Evolutionary conservation across 1,140 invertebrate species (phyloP), one percentile per base, ranked within the genome.

Genomic region (Drosophila paulistorum): DNA sequence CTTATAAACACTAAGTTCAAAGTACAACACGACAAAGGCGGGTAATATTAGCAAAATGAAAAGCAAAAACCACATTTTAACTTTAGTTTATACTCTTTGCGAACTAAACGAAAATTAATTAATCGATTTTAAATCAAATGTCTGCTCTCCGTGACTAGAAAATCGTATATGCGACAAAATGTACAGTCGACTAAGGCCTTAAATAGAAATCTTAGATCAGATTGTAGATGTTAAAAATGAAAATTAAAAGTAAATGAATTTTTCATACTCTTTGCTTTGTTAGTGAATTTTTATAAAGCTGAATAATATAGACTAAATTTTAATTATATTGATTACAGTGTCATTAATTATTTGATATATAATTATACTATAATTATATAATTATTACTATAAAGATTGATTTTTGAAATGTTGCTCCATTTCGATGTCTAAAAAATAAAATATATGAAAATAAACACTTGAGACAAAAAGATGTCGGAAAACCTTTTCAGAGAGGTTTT

Each of bases 131-230:
- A 35, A 42, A 55, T 51, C 33, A 26, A 23, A 60, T 35, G 73
- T 42, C 54, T 65, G 41, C 23, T 30, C 7, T 55, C 39, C 30
- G 30, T 20, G 72, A 74, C 66, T 67, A 74, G 71, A 57, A 37
- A 60, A 66, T 39, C 39, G 51, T 59, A 26, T 14, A 35, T 9
- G 13, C 41, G 17, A 51, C 45, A 51, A 51, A 51, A 51, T 51
- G 45, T 51, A 51, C 45, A 51, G 45, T 51, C 45, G n/a, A 5
- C 45, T 7, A 51, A 20, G 6, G 45, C 7, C 17, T 51, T 51
- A 51, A 51, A 51, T 51, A 51, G 45, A 51, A 51, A 51, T 23
- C 20, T 2, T 7, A 20, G 9, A 51, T 51, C 45, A 11, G 7
- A 23, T 51, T 51, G 45, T 0, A 51, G 45, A 51, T 51, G 17